These are phyloP conservation scores for Julus scandinavius DNA, from an alignment of 2,888 invertebrate genomes.

Conservation along the genomic window DNA sequence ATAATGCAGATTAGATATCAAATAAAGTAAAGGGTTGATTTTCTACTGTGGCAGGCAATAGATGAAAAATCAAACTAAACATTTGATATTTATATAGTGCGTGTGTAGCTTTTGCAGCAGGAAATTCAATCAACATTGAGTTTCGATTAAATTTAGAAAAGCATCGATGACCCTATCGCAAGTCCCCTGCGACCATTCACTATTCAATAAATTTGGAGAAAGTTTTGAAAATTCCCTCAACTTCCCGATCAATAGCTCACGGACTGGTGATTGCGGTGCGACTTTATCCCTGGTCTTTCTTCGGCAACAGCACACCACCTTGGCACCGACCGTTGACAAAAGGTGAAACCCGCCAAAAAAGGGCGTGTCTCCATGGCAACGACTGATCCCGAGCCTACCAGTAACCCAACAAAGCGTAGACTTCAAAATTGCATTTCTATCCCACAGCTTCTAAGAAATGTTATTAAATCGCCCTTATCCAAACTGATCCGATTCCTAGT, in stretches of 20 bases:
- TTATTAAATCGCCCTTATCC: constrained; percentile 45
- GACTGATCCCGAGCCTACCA: neutral
- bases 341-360: constrained; percentile 11
- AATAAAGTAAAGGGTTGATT: too few species aligned
- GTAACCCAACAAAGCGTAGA: constrained; percentile 17
- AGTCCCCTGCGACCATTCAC: neutral
- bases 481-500: constrained; percentile 43
- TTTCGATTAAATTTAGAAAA: too few species aligned
- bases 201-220: neutral
- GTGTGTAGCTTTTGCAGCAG: too few species aligned
- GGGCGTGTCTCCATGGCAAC: constrained; percentile 36
- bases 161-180: neutral
- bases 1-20: too few species aligned
- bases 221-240: neutral
- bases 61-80: too few species aligned
- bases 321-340: neutral
- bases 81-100: too few species aligned
- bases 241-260: neutral
- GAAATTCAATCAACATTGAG: too few species aligned
- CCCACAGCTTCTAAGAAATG: constrained; percentile 38
- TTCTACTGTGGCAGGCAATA: too few species aligned
- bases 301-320: neutral
- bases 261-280: neutral
- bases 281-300: neutral
- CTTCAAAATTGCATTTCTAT: constrained; percentile 41